These are phyloP conservation scores for Scaeva pyrastri DNA, from an alignment of 2,888 invertebrate species.

Conservation along the genomic window DNA sequence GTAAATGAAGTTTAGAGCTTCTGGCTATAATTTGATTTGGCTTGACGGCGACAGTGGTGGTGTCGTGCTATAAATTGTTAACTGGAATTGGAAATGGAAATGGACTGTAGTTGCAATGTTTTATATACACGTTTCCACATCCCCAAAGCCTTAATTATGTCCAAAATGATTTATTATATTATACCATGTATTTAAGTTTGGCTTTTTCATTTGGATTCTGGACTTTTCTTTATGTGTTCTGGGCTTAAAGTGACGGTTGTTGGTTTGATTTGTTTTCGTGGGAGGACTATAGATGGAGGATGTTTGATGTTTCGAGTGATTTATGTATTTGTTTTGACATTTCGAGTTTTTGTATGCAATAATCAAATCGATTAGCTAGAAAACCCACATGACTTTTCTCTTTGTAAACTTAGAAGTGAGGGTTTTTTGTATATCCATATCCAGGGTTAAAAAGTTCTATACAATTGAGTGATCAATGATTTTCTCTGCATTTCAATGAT, in stretches of 20 bases:
- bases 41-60: constrained; percentile 8
- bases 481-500: too few relatives aligned
- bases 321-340: background rate
- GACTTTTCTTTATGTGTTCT: background rate
- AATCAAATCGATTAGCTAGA: background rate
- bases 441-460: too few relatives aligned
- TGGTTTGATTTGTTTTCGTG: background rate
- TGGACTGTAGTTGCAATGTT: constrained; percentile 34
- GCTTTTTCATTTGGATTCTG: constrained; percentile 5
- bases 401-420: background rate
- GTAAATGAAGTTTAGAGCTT: background rate
- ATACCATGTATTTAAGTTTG: constrained; percentile 5
- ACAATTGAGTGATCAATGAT: too few relatives aligned
- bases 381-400: background rate
- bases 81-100: background rate
- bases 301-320: background rate
- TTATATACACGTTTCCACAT: constrained; percentile 16
- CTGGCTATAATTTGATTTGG: background rate
- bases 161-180: constrained; percentile 61
- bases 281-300: background rate
- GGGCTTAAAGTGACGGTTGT: background rate
- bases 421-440: too few relatives aligned
- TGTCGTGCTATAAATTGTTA: constrained; percentile 33
- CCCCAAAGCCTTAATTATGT: constrained; percentile 57
- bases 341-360: background rate